These are phyloP conservation scores for Balaenoptera acutorostrata DNA, from an alignment of 2,113 vertebrate species.

Conservation along the genomic window DNA sequence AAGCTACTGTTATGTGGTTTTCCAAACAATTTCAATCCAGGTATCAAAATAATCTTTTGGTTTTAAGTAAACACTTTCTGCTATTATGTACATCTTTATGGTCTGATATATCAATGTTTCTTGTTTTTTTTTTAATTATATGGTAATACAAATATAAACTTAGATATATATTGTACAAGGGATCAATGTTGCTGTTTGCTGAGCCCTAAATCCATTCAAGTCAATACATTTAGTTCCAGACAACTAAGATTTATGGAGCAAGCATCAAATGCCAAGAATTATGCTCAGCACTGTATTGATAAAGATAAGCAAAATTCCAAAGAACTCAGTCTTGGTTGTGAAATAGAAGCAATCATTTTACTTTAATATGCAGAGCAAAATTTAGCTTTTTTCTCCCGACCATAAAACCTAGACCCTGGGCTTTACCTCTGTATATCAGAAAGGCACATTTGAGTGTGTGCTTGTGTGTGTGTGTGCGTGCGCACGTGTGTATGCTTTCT, in stretches of 20 bases:
- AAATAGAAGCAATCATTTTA: background rate
- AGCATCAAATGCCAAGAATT: background rate
- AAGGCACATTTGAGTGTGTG: background rate
- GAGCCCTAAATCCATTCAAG: background rate
- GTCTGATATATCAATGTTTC: background rate
- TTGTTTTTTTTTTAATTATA: background rate
- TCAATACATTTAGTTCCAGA: background rate
- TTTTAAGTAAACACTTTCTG: background rate
- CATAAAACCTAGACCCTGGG: background rate
- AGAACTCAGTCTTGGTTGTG: background rate
- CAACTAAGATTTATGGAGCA: background rate
- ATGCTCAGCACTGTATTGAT: background rate
- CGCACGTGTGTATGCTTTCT: background rate
- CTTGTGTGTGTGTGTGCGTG: background rate
- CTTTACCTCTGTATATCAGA: background rate
- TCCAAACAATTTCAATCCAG: background rate
- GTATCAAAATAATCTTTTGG: background rate
- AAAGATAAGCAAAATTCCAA: background rate
- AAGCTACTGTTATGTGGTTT: background rate
- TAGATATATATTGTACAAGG: background rate
- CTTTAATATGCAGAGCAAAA: background rate
- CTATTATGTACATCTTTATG: background rate
- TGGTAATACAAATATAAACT: background rate
- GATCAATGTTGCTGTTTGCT: background rate
- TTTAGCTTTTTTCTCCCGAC: background rate